Evolutionary conservation across 2,113 vertebrate species (phyloP), one percentile per base, ranked within the genome.

Genomic region (Gavia stellata): DNA sequence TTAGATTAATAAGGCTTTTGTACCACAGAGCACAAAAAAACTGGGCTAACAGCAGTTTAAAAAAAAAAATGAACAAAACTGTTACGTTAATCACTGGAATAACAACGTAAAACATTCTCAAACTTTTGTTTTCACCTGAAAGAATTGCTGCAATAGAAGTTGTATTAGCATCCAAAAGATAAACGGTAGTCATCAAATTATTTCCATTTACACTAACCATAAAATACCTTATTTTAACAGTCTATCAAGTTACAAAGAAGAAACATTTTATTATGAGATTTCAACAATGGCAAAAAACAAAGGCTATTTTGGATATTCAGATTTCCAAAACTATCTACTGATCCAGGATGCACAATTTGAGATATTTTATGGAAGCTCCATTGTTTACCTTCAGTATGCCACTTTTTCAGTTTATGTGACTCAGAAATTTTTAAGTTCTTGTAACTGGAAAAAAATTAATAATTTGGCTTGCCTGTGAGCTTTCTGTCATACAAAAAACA

Each of bases 201-300:
- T 38, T 50, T 33, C 0, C 0, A 70, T 73, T 80, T 42, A 23
- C 28, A 38, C 5, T n/a, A 62, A 33, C 4, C 3, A 63, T 33
- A 81, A 81, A 82, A 28, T 19, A 81, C 8, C 10, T 66, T 45
- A 78, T 65, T 68, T 86, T 61, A 90, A 79, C 18, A 40, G 33
- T 26, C 38, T 79, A 11, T 28, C 10, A 80, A 47, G 25, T 55
- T 78, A 66, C 6, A 17, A 94, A 56, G 8, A 61, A 67, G 9
- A 49, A 73, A 28, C 6, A n/a, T 26, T 68, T 56, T 38, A 42
- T 65, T 26, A n/a, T 7, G 7, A 89, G 6, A 59, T 79, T 73
- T 89, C 52, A 81, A 79, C 17, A 36, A 59, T 1, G 6, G 56
- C 34, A 79, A 81, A 88, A 88, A 86, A 2, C 6, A 68, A 83